Evolutionary conservation across 2,888 invertebrate species (phyloP).

Genomic region (Hermaeophaga mercurialis): DNA sequence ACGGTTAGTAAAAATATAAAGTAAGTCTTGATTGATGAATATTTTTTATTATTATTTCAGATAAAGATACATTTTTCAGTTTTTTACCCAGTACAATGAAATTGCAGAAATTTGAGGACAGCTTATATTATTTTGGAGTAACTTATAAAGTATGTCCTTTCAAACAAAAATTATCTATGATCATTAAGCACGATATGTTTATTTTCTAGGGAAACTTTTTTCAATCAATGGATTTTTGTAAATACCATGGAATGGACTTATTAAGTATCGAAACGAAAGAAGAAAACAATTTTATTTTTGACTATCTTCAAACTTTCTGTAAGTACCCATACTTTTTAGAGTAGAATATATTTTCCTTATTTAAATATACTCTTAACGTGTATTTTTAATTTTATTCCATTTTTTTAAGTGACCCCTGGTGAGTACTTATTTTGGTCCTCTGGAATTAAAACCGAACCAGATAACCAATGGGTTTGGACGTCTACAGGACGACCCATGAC

Average conservation of each 20-base stretch:
- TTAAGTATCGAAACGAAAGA: slow-evolving; percentile 6
- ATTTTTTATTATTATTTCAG: background rate
- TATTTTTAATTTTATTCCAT: no score
- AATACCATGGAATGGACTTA: slow-evolving; percentile 3
- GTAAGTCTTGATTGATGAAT: background rate
- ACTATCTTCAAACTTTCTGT: background rate
- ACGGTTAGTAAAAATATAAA: background rate
- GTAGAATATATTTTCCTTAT: background rate
- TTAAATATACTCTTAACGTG: no score
- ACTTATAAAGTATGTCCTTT: slow-evolving; percentile 7
- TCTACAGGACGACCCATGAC: slow-evolving; percentile 1
- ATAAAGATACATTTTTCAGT: slow-evolving; percentile 8
- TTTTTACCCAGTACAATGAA: slow-evolving; percentile 4
- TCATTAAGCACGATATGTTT: no score
- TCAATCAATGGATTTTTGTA: slow-evolving; percentile 9
- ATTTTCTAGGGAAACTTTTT: slow-evolving; percentile 4
- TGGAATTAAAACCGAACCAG: slow-evolving; percentile 5
- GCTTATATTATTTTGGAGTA: slow-evolving; percentile 1
- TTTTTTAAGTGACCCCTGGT: background rate
- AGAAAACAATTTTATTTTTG: slow-evolving; percentile 8
- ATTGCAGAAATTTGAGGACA: background rate
- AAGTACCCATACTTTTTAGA: background rate
- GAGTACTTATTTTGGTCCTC: slow-evolving; percentile 9
- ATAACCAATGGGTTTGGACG: slow-evolving; percentile 8
- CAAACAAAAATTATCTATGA: background rate